Percentiles rank a stretch among this genome's conserved stretches.
These are phyloP conservation scores for Zapornia atra DNA, from an alignment of 2,113 vertebrate genomes.

Conservation along the genomic window DNA sequence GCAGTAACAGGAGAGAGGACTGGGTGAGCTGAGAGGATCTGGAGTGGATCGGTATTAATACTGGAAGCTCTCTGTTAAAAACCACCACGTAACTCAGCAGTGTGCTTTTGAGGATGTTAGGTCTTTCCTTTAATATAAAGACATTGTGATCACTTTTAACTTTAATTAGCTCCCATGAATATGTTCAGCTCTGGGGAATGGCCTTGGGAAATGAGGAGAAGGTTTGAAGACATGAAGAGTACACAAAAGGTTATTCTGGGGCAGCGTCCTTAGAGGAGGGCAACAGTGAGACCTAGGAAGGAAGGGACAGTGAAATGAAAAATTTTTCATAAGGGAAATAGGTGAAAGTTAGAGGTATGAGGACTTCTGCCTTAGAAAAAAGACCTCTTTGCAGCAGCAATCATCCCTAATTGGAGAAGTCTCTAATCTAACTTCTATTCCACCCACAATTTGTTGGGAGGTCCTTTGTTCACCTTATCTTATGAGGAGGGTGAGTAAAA, in stretches of 20 bases:
- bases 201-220: background rate
- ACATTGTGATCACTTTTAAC: background rate
- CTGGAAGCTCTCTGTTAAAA: background rate
- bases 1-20: background rate
- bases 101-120: background rate
- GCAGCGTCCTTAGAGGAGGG: background rate
- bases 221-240: background rate
- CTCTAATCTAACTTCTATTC: background rate
- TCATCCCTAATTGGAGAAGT: background rate
- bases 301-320: background rate
- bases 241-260: background rate
- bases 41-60: background rate
- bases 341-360: background rate
- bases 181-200: background rate
- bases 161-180: background rate
- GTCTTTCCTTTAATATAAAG: background rate
- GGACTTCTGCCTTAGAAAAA: background rate
- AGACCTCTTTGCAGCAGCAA: background rate
- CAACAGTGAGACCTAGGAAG: background rate
- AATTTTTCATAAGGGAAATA: background rate
- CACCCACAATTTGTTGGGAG: background rate
- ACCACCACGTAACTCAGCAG: background rate
- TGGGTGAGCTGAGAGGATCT: background rate
- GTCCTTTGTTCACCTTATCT: background rate
- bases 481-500: background rate